phyloP scores from a whole-genome alignment of 2,113 vertebrate genomes.

The Willisornis vidua region DNA sequence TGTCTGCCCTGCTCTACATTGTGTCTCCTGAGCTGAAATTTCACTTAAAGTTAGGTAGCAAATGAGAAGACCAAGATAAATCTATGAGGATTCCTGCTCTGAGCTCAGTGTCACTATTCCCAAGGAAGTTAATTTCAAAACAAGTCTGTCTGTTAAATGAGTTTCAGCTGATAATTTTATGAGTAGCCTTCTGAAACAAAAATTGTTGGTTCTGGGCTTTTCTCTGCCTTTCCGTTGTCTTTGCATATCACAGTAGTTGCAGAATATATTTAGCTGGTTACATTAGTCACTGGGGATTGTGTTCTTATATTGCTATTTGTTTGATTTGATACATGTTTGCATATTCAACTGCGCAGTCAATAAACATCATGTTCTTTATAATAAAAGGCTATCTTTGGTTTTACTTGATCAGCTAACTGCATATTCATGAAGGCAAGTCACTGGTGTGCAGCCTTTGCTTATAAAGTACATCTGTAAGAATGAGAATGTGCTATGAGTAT shows the following conservation, averaged over 20 bases:
- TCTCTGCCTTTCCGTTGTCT: not conserved
- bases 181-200: slow-evolving; percentile 16
- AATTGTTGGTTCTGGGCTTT: not conserved
- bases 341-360: slow-evolving; percentile 47
- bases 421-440: not conserved
- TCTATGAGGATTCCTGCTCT: not conserved
- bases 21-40: not conserved
- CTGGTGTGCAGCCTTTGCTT: not conserved
- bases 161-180: not conserved
- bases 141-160: not conserved
- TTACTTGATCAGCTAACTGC: slow-evolving; percentile 10
- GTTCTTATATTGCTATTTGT: slow-evolving; percentile 47
- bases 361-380: slow-evolving; percentile 9
- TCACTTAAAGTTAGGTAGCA: not conserved
- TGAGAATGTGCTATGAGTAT: not conserved
- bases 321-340: slow-evolving; percentile 61
- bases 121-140: not conserved
- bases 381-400: slow-evolving; percentile 29
- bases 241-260: slow-evolving; percentile 8
- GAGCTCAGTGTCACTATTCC: not conserved
- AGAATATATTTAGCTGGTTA: slow-evolving; percentile 43
- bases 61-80: not conserved
- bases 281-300: slow-evolving; percentile 34
- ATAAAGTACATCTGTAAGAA: not conserved
- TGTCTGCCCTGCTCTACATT: not conserved